phyloP scores from a whole-genome alignment of 1,140 invertebrate species.

The Lepidurus apus region DNA sequence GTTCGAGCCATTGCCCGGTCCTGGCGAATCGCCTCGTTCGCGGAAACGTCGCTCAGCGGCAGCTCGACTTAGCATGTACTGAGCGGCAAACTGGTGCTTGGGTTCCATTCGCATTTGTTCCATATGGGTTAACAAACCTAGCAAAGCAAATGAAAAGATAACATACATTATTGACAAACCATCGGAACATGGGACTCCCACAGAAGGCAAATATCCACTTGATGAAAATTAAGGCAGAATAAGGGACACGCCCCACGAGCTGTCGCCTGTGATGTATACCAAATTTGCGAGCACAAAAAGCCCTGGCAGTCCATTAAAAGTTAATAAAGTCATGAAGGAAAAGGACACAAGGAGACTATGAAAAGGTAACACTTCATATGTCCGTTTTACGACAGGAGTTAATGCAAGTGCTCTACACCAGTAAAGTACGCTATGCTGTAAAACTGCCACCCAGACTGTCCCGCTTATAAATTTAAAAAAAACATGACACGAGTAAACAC shows the following conservation, averaged over 20 bases:
- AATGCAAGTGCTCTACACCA: background rate
- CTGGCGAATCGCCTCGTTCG: constrained; percentile 64
- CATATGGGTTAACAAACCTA: constrained; percentile 87
- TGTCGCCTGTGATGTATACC: no score
- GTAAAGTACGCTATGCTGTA: background rate
- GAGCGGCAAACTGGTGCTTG: constrained; percentile 90
- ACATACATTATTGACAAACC: background rate
- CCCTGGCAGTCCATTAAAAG: background rate
- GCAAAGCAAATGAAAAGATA: constrained; percentile 37
- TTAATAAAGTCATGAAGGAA: background rate
- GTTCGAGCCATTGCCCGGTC: constrained; percentile 56
- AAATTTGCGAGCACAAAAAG: no score
- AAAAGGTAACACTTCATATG: background rate
- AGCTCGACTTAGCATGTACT: constrained; percentile 82
- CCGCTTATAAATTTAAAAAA: background rate
- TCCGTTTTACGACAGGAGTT: background rate
- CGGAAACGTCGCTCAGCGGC: constrained; percentile 81
- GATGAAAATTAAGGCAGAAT: no score
- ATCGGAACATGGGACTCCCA: background rate
- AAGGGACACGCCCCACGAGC: no score
- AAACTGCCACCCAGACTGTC: background rate
- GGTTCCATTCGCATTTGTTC: constrained; percentile 95
- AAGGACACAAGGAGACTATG: background rate
- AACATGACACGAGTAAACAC: background rate
- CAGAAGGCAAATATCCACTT: no score